Conservation (phyloP, 2,888 invertebrate species). For the Hyppa rectilinea region DNA sequence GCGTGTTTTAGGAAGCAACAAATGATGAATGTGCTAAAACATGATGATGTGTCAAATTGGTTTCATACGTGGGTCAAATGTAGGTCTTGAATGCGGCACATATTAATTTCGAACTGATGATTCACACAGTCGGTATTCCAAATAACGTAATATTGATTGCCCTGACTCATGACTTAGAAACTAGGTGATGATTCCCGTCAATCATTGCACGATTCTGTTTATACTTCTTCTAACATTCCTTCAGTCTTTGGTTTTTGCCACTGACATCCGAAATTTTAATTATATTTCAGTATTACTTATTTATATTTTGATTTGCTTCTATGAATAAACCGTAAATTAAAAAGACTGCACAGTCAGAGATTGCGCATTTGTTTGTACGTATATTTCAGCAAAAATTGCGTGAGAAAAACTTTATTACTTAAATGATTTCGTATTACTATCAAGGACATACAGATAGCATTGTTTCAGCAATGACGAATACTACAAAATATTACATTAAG, state of each 20-base stretch:
- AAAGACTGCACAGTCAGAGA: background rate
- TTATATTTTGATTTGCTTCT: conserved; percentile 19
- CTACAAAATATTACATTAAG: conserved; percentile 23
- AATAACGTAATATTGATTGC: conserved; percentile 52
- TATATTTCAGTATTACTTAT: background rate
- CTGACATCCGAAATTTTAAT: too few relatives aligned
- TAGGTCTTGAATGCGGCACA: conserved; percentile 38
- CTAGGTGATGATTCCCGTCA: conserved; percentile 60
- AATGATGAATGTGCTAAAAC: conserved; percentile 32
- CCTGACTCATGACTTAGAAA: conserved; percentile 62
- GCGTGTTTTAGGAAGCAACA: conserved; percentile 19
- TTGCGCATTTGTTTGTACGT: conserved; percentile 12
- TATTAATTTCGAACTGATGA: conserved; percentile 51
- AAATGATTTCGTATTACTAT: conserved; percentile 29
- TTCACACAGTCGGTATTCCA: conserved; percentile 49
- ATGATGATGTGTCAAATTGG: conserved; percentile 34
- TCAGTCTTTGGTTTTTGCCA: too few relatives aligned
- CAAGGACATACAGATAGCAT: conserved; percentile 32
- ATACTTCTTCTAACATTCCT: conserved; percentile 50
- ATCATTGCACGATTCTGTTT: conserved; percentile 52
- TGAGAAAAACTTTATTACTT: conserved; percentile 32
- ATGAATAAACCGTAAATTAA: conserved; percentile 10
- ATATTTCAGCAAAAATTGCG: conserved; percentile 17
- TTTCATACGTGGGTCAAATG: conserved; percentile 42
- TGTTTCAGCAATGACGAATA: conserved; percentile 37